Conservation (phyloP, 2,888 invertebrate genomes). For the Dasysyrphus albostriatus region DNA sequence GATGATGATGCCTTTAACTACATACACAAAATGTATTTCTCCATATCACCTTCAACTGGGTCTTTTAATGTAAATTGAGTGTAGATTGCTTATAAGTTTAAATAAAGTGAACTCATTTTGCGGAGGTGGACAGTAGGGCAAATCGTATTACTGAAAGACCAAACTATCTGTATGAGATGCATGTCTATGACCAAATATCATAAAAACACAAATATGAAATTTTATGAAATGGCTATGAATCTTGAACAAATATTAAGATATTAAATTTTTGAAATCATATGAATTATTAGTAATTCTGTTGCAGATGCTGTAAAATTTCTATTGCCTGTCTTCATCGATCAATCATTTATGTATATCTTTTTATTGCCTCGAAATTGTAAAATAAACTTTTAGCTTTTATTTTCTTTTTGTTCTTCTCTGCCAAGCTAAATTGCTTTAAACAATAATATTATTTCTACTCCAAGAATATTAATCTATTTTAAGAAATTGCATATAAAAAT, state of each 20-base stretch:
- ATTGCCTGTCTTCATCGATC: background rate
- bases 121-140: background rate
- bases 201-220: background rate
- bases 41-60: constrained; percentile 7
- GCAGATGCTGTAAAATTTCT: background rate
- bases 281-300: background rate
- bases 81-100: constrained; percentile 25
- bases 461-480: constrained; percentile 30
- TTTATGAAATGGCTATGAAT: background rate
- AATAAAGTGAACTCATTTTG: constrained; percentile 25
- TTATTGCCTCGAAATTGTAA: constrained; percentile 11
- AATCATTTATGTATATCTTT: constrained; percentile 1
- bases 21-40: background rate
- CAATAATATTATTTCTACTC: constrained; percentile 17
- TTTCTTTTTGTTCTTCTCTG: background rate
- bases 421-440: constrained; percentile 27
- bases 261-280: background rate
- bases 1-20: background rate
- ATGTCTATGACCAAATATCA: background rate
- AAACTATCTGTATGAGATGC: background rate
- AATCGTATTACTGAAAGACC: background rate
- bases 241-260: background rate
- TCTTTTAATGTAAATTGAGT: constrained; percentile 13
- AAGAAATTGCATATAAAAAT: constrained; percentile 50
- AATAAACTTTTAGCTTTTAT: constrained; percentile 16